phyloP scores from a whole-genome alignment of 2,888 invertebrate genomes.

The Pandemis cinnamomeana region DNA sequence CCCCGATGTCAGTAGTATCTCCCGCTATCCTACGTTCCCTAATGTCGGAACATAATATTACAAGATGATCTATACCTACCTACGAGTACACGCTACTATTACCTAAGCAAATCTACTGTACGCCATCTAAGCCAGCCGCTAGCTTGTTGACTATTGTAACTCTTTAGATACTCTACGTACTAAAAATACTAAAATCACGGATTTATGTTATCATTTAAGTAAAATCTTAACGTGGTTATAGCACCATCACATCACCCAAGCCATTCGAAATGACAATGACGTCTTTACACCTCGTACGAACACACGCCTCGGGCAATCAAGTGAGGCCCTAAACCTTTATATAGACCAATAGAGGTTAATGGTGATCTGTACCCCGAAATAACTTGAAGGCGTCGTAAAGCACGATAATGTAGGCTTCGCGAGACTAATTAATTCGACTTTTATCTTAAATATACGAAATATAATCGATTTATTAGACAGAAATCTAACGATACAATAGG shows the following conservation, averaged over 20 bases:
- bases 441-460: too few relatives aligned
- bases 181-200: not conserved
- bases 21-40: too few relatives aligned
- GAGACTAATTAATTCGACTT: constrained; percentile 8
- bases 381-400: constrained; percentile 38
- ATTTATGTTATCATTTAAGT: not conserved
- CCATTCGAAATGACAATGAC: not conserved
- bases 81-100: too few relatives aligned
- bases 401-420: constrained; percentile 13
- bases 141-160: not conserved
- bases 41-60: too few relatives aligned
- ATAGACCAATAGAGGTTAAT: constrained; percentile 22
- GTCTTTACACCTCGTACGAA: constrained; percentile 5
- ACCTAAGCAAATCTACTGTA: too few relatives aligned
- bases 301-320: constrained; percentile 33
- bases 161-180: too few relatives aligned
- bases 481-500: too few relatives aligned
- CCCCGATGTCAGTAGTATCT: too few relatives aligned
- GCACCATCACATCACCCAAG: not conserved
- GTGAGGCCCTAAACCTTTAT: constrained; percentile 34
- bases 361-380: constrained; percentile 30
- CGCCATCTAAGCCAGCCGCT: not conserved
- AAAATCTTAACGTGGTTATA: not conserved
- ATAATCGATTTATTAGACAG: too few relatives aligned
- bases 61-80: too few relatives aligned